Percentiles rank a stretch among this genome's conserved stretches.
phyloP scores from a whole-genome alignment of 2,797 vertebrate species.

The Chromobotia macracanthus region DNA sequence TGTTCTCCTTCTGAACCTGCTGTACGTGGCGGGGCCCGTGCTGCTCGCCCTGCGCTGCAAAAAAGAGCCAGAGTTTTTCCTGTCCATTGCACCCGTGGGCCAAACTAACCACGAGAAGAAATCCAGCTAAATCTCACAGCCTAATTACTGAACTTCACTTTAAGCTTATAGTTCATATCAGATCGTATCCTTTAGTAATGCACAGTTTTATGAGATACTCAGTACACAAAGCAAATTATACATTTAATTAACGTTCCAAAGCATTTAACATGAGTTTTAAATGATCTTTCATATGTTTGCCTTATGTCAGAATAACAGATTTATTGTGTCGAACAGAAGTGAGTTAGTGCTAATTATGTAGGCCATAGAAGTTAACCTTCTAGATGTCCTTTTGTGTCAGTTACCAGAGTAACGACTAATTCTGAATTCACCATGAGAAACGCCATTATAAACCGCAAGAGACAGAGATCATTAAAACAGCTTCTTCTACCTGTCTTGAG shows the following conservation, averaged over 20 bases:
- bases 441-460: slow-evolving; percentile 9
- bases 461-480: slow-evolving; percentile 27
- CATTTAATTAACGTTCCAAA: neutral
- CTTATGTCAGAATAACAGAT: too few relatives aligned
- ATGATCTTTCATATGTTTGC: neutral
- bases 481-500: neutral
- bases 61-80: slow-evolving; percentile 80
- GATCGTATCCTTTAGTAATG: neutral
- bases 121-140: slow-evolving; percentile 18
- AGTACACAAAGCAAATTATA: neutral
- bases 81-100: slow-evolving; percentile 50
- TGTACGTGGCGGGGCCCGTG: slow-evolving; percentile 77
- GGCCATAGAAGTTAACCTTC: neutral
- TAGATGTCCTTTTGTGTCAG: neutral
- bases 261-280: neutral
- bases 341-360: neutral
- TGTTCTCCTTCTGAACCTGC: slow-evolving; percentile 78
- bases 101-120: slow-evolving; percentile 76
- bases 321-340: neutral
- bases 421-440: neutral
- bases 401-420: slow-evolving; percentile 6
- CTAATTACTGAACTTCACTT: neutral
- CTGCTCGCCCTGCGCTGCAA: slow-evolving; percentile 82
- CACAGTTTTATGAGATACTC: neutral
- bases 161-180: neutral